Evolutionary conservation across 2,113 vertebrate species (phyloP), one percentile per base, ranked within the genome.

Genomic region (Pelmatolapia mariae): DNA sequence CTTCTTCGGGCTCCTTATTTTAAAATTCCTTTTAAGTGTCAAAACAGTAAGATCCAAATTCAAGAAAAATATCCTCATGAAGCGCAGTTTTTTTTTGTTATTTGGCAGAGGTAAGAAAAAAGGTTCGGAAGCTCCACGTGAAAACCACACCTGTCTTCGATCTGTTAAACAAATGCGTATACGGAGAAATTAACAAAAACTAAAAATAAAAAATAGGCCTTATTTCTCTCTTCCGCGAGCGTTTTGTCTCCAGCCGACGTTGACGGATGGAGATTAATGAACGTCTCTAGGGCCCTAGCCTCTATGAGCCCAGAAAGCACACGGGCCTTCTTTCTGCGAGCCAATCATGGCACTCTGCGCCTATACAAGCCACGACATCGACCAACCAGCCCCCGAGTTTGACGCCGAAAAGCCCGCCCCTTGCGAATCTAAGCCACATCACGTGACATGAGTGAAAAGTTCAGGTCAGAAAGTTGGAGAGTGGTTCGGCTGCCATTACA

Each of bases 201-300:
- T 2, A 92, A 93, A 92, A 24, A 0, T 66, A 40, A 24, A 56
- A 24, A 57, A 26, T n/a, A 6, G 12, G 31, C 31, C 12, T 15
- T 24, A 40, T 81, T 57, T 57, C 6, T 24, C 4, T 29, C 2
- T n/a, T 19, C 1, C 24, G 57, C 22, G 93, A 91, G 40, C 53
- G 93, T 94, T 95, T 94, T 90, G 26, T 96, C 86, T 91, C 93
- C 95, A 93, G 95, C 93, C 96, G 96, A 95, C 94, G 97, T 94
- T 95, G 97, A 96, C 97, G 95, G 97, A 96, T 95, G 96, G 93
- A 97, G 97, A 97, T 97, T 97, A 97, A 97, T 96, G 97, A 96
- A 96, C 95, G 95, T 96, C 95, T 96, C 95, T 86, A 92, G 92
- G 96, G 96, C 97, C 96, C 95, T 95, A 91, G 96, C 94, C 92